A percentile compares a stretch with the other conserved stretches of the same genome.
Evolutionary conservation across 2,797 vertebrate species (phyloP).

Genomic region (Alectoris magna): DNA sequence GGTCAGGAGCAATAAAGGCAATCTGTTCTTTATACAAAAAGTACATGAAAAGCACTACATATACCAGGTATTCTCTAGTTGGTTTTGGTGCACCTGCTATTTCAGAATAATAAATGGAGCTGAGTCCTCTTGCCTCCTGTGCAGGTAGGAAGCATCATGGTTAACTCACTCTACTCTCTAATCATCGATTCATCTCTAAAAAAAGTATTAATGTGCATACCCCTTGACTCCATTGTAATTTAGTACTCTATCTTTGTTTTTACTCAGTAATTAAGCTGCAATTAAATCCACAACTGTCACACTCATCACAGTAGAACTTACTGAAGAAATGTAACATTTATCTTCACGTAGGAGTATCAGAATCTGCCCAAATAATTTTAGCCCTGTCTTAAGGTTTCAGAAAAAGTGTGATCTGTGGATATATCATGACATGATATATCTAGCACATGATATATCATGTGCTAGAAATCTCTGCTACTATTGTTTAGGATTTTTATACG

Average conservation of each 20-base stretch:
- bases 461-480: not conserved
- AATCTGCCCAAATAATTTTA: not conserved
- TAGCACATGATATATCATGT: not conserved
- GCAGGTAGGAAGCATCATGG: not conserved
- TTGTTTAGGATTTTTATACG: not conserved
- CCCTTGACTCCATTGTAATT: not conserved
- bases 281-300: not conserved
- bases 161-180: not conserved
- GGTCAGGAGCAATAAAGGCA: constrained; percentile 53
- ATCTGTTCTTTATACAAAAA: constrained; percentile 59
- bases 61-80: not conserved
- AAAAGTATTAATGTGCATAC: not conserved
- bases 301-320: not conserved
- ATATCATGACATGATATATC: not conserved
- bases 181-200: not conserved
- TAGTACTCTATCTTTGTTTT: not conserved
- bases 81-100: constrained; percentile 19
- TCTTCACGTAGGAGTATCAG: not conserved
- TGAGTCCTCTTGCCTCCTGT: not conserved
- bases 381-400: not conserved
- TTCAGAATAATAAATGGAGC: constrained; percentile 26
- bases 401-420: not conserved
- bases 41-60: constrained; percentile 51
- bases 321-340: not conserved
- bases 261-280: not conserved